Evolutionary conservation across 1,140 invertebrate species (phyloP).

Genomic region (Wiebesia pumilae): DNA sequence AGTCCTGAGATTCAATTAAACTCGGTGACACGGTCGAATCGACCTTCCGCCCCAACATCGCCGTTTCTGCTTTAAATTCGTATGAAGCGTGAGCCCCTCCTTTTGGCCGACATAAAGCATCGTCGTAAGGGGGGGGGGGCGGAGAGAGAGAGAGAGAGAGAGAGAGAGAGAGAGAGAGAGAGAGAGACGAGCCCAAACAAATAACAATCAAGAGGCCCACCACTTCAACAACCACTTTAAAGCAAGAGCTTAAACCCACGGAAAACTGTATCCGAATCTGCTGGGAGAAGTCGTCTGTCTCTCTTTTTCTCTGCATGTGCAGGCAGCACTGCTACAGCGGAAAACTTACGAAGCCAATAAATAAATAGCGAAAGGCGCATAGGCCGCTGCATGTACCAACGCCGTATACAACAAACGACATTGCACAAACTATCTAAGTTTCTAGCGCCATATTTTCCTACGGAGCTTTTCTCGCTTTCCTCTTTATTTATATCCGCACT

Average conservation of each 20-base stretch:
- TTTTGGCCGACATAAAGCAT: no score
- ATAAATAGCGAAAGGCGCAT: background rate
- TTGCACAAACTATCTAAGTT: conserved; percentile 45
- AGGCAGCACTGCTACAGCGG: background rate
- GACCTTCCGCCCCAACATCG: no score
- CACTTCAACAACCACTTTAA: background rate
- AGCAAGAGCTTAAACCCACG: background rate
- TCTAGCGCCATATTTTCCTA: conserved; percentile 18
- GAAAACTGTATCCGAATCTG: background rate
- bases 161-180: background rate
- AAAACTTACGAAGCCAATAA: conserved; percentile 36
- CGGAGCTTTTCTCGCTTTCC: conserved; percentile 6
- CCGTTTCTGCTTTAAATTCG: no score
- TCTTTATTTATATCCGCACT: background rate
- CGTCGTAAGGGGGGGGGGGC: background rate
- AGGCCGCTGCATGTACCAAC: background rate
- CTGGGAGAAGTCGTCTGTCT: background rate
- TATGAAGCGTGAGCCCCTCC: no score
- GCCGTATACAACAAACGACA: conserved; percentile 6
- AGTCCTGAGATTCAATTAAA: conserved; percentile 44
- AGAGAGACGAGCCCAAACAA: no score
- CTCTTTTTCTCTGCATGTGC: background rate
- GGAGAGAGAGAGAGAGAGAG: background rate
- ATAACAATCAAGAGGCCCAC: background rate
- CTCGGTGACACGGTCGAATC: background rate